A percentile compares a stretch with the other conserved stretches of the same genome.
These are phyloP conservation scores for Lepisosteus osseus DNA, from an alignment of 2,113 vertebrate species.

Conservation along the genomic window DNA sequence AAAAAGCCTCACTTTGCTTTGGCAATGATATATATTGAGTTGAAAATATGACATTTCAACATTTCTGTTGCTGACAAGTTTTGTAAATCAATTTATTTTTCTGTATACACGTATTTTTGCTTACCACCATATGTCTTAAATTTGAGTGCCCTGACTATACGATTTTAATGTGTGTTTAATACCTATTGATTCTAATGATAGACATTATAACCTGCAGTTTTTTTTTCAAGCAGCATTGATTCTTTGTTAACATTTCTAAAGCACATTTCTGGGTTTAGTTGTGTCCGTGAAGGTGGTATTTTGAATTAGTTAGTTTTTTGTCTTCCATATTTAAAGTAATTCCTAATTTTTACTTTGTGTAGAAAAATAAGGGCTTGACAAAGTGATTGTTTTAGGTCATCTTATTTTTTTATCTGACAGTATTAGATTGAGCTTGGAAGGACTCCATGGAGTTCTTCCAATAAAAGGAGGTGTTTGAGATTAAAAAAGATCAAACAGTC, in stretches of 20 bases:
- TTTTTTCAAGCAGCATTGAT: neutral
- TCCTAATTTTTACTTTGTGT: neutral
- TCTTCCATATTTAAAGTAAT: conserved; percentile 23
- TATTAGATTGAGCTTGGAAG: neutral
- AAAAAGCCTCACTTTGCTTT: no score
- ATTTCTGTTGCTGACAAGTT: no score
- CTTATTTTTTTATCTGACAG: neutral
- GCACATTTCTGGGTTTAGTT: neutral
- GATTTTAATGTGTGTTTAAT: neutral
- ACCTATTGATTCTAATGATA: neutral
- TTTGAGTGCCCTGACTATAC: no score
- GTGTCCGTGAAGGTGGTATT: neutral
- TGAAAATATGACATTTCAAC: no score
- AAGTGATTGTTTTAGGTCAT: neutral
- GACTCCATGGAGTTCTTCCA: neutral
- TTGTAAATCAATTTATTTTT: no score
- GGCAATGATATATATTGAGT: no score
- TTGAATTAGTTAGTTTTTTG: neutral
- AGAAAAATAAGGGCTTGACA: neutral
- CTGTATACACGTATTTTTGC: no score
- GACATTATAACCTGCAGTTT: neutral
- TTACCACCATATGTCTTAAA: no score
- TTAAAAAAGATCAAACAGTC: neutral
- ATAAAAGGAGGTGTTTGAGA: neutral
- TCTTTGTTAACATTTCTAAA: neutral